Base-by-base conservation (phyloP, 2,888 invertebrate genomes). In the Trachelus iudaicus region DNA sequence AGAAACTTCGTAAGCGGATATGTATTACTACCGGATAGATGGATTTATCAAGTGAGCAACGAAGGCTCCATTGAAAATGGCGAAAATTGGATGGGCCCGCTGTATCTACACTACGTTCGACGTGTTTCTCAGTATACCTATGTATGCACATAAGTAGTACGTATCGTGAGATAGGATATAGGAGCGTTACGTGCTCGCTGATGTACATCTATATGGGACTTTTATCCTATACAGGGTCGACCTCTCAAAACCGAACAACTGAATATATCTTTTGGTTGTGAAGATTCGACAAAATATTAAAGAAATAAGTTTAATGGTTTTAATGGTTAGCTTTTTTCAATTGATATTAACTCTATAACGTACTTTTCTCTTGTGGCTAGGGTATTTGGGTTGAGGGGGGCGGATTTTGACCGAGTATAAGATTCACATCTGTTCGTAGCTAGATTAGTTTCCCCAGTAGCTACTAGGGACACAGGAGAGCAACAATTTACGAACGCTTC, bases 11-110 rank as follows among this genome's bases (percentile, higher is more conserved):
- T 83, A 84, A 82, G 79, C 79, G 71, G 37, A 73, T 40, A 79
- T 73, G 78, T 81, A 79, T 80, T 80, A 56, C 40, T 56, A 79
- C 77, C 56, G 75, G 73, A 78, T 79, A 81, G 81, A 84, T 82
- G 83, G 81, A 83, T 85, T 85, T 85, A 85, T 85, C 83, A 77
- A 79, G 80, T 79, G 82, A 81, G 79, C 79, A 82, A 82, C 82
- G 82, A 83, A 82, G 79, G 77, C 77, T 77, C 82, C 82, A 81
- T 82, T 82, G 84, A 82, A 81, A 81, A 75, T 76, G 79, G 78
- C 73, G 83, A 83, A 82, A 83, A 83, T 83, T 83, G 83, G 83
- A 81, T 79, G 79, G 77, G 73, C 79, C 73, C 69, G 40, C 40
- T 56, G 40, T 56, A 56, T 56, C 23, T 56, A 56, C 23, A 56